Conservation (phyloP, 2,797 vertebrate genomes). For the Hydrophis major region DNA sequence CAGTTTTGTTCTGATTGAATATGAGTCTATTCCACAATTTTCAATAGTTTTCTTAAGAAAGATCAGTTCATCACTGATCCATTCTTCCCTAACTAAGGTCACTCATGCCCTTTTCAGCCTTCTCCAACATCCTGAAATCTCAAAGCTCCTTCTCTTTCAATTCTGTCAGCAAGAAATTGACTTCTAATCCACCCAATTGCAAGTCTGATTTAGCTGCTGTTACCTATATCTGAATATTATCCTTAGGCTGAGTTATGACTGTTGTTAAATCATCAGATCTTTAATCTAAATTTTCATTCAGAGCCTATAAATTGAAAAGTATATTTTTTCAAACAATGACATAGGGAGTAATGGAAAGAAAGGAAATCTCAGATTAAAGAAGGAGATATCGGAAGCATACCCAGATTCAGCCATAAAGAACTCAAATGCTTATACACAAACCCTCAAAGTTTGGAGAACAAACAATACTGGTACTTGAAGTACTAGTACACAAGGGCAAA, state of each 20-base stretch:
- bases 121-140: not conserved
- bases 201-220: not conserved
- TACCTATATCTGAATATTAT: not conserved
- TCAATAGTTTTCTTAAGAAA: too few relatives aligned
- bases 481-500: not conserved
- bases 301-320: not conserved
- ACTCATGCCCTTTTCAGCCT: too few relatives aligned
- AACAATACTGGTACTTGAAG: not conserved
- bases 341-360: not conserved
- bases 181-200: not conserved
- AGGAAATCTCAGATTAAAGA: not conserved
- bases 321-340: not conserved
- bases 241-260: not conserved
- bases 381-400: not conserved
- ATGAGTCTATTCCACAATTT: not conserved
- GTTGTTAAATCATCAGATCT: not conserved
- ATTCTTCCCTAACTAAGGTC: not conserved
- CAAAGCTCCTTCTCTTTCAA: not conserved
- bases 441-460: not conserved
- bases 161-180: not conserved
- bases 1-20: not conserved
- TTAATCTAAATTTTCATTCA: not conserved
- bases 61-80: not conserved
- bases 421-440: not conserved
- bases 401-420: not conserved